Evolutionary conservation across 2,888 invertebrate genomes (phyloP).

Genomic region (Eupeodes luniger): DNA sequence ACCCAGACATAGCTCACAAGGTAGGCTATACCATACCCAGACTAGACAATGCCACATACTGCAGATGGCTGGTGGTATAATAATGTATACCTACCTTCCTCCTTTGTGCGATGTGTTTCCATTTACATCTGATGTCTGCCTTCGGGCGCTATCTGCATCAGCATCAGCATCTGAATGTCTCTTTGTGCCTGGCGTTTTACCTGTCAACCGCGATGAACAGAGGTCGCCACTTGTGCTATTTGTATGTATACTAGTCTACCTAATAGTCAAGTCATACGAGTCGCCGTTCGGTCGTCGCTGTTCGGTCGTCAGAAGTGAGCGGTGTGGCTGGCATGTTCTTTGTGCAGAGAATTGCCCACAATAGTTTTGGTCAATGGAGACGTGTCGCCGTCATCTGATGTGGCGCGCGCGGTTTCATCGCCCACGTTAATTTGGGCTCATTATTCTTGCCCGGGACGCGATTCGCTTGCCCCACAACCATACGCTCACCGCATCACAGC

Average conservation of each 20-base stretch:
- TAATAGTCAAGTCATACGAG: no score
- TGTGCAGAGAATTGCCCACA: conserved; percentile 29
- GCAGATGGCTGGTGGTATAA: background rate
- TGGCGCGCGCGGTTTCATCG: conserved; percentile 2
- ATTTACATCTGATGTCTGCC: conserved; percentile 15
- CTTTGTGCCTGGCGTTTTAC: conserved; percentile 48
- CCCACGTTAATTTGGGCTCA: conserved; percentile 45
- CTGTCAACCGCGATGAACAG: conserved; percentile 63
- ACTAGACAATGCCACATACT: conserved; percentile 33
- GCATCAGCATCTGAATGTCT: conserved; percentile 7
- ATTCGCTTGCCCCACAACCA: background rate
- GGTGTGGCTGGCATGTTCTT: conserved; percentile 16
- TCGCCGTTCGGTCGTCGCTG: no score
- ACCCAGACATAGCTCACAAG: background rate
- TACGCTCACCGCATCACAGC: background rate
- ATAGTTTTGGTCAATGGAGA: conserved; percentile 55
- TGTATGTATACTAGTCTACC: background rate
- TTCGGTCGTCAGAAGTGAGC: conserved; percentile 43
- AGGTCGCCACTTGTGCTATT: conserved; percentile 28
- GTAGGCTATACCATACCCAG: conserved; percentile 1
- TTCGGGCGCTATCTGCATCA: background rate
- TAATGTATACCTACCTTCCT: background rate
- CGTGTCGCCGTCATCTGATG: conserved; percentile 2
- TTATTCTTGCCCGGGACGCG: conserved; percentile 30
- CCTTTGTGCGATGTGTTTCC: conserved; percentile 9